These are phyloP conservation scores for Bos indicus DNA, from an alignment of 2,113 vertebrate species.

Conservation along the genomic window DNA sequence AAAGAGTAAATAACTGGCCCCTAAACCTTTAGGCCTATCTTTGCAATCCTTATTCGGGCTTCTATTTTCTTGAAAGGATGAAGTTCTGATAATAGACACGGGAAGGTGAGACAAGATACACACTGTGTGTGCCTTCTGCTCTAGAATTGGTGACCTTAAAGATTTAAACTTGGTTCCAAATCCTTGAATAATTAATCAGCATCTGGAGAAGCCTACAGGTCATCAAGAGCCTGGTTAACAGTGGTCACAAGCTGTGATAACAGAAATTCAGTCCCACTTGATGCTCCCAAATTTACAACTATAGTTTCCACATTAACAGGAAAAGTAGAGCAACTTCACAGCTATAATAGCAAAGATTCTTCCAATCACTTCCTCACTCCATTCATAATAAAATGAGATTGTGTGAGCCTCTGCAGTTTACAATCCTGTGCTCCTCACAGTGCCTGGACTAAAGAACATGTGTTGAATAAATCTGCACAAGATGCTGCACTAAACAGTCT, in stretches of 20 bases:
- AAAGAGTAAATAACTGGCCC: neutral
- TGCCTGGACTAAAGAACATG: too few relatives aligned
- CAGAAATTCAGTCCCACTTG: neutral
- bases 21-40: neutral
- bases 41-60: neutral
- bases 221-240: neutral
- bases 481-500: neutral
- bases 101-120: neutral
- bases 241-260: accelerated
- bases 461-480: neutral
- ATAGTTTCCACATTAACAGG: neutral
- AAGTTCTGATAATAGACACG: neutral
- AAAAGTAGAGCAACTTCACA: accelerated
- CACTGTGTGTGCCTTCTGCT: accelerated
- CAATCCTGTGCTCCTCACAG: too few relatives aligned
- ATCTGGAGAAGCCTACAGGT: neutral
- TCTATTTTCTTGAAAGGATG: neutral
- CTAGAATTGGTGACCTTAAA: neutral
- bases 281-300: neutral
- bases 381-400: accelerated
- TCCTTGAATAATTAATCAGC: neutral
- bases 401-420: too few relatives aligned
- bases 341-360: too few relatives aligned
- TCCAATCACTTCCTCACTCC: too few relatives aligned
- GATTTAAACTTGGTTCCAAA: neutral